Percentiles rank a stretch among this genome's conserved stretches.
Evolutionary conservation across 1,140 invertebrate genomes (phyloP).

Genomic region (Brachionus rotundiformis): DNA sequence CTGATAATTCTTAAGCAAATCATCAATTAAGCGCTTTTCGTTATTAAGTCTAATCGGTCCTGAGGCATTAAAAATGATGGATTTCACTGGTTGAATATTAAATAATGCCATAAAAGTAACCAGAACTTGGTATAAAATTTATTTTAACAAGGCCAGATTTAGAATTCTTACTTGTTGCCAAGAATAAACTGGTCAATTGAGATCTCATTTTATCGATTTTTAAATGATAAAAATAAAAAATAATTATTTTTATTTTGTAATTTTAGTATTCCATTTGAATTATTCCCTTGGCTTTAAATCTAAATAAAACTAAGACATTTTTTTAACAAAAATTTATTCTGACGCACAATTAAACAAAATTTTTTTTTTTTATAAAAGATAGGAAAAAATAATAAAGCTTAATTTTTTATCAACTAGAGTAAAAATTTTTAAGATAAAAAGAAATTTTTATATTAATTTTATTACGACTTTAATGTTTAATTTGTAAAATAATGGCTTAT

Average conservation of each 20-base stretch:
- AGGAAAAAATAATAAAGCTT: no score
- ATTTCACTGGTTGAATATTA: neutral
- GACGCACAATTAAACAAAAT: no score
- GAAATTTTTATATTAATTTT: neutral
- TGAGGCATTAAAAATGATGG: neutral
- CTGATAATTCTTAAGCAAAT: conserved; percentile 61
- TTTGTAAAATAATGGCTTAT: neutral
- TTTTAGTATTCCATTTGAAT: neutral
- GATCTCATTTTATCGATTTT: neutral
- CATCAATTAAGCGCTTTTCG: conserved; percentile 63
- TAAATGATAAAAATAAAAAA: neutral
- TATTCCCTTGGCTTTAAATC: neutral
- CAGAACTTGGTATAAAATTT: no score
- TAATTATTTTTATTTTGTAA: neutral
- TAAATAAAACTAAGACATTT: neutral
- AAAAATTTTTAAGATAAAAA: neutral
- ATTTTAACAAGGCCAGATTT: no score
- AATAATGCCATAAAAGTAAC: neutral
- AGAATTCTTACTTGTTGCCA: neutral
- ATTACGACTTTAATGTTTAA: neutral
- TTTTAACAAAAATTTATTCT: neutral
- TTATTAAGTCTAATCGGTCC: conserved; percentile 51
- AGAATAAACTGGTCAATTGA: neutral
- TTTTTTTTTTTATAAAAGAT: no score
- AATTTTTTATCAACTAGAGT: no score